phyloP scores from a whole-genome alignment of 1,140 invertebrate species.

The Musca domestica region DNA sequence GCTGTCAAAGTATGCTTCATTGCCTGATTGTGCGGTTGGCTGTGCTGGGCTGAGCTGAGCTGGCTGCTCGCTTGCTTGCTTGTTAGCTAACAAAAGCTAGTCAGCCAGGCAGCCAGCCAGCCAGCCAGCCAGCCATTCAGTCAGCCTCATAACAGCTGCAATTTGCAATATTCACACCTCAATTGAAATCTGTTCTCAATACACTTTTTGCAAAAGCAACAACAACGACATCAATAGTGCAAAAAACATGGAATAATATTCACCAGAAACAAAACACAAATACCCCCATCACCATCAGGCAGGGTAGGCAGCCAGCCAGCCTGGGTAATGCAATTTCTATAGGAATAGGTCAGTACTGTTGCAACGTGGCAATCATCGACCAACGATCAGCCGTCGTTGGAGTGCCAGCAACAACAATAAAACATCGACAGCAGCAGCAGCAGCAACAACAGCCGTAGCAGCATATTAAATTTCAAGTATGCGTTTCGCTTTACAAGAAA shows the following conservation, averaged over 20 bases:
- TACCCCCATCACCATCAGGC: no score
- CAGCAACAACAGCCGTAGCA: conserved; percentile 13
- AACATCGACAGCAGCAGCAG: neutral
- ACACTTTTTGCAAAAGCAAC: neutral
- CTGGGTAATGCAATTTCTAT: conserved; percentile 40
- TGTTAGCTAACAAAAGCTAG: no score
- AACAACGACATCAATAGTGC: no score
- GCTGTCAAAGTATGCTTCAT: no score
- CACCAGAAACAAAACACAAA: no score
- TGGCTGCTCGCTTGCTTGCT: no score
- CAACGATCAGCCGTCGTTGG: no score
- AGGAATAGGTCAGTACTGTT: conserved; percentile 49
- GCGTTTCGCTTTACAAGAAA: conserved; percentile 28
- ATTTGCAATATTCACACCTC: conserved; percentile 20
- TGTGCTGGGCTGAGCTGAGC: no score
- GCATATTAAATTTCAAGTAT: conserved; percentile 42
- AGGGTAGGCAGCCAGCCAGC: neutral
- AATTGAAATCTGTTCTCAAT: conserved; percentile 22
- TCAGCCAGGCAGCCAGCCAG: no score
- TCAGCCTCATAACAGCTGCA: conserved; percentile 12
- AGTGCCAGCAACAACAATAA: neutral
- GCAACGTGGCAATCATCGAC: conserved; percentile 28
- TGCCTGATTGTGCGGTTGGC: no score
- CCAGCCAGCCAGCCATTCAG: no score
- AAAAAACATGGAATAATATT: no score